Evolutionary conservation across 2,113 vertebrate genomes (phyloP).

Genomic region (Fregata magnificens): DNA sequence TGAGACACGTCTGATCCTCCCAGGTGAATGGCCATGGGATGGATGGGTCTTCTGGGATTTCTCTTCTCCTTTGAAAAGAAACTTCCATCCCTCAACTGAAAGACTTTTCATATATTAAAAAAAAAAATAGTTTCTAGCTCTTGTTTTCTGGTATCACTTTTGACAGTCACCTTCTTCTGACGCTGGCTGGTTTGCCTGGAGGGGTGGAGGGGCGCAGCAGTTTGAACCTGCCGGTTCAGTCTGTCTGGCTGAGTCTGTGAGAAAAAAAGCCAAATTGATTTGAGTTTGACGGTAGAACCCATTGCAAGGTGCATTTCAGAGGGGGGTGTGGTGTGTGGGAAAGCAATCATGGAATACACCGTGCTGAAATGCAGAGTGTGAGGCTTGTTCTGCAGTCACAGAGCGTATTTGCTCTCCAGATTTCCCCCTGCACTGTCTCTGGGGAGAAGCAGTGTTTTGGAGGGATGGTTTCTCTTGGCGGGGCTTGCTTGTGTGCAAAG

Average conservation of each 20-base stretch:
- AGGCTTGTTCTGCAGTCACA: not conserved
- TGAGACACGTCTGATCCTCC: no score
- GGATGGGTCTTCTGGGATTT: not conserved
- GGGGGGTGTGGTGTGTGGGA: no score
- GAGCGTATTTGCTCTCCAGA: not conserved
- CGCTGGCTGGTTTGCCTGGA: not conserved
- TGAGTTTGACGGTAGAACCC: not conserved
- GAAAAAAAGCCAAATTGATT: not conserved
- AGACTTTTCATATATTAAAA: not conserved
- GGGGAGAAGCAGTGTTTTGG: not conserved
- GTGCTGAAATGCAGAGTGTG: not conserved
- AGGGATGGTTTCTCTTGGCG: not conserved
- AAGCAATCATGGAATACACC: not conserved
- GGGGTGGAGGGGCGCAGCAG: not conserved
- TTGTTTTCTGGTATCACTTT: not conserved
- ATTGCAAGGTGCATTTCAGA: not conserved
- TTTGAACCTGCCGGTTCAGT: not conserved
- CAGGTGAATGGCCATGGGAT: not conserved
- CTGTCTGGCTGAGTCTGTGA: not conserved
- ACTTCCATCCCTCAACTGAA: not conserved
- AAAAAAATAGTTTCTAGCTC: not conserved
- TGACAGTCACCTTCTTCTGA: not conserved
- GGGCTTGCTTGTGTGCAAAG: not conserved
- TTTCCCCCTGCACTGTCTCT: not conserved
- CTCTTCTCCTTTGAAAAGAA: not conserved